Evolutionary conservation across 53 echinoderm and acorn worm species (phyloP).

Genomic region (Zoroaster sp.): DNA sequence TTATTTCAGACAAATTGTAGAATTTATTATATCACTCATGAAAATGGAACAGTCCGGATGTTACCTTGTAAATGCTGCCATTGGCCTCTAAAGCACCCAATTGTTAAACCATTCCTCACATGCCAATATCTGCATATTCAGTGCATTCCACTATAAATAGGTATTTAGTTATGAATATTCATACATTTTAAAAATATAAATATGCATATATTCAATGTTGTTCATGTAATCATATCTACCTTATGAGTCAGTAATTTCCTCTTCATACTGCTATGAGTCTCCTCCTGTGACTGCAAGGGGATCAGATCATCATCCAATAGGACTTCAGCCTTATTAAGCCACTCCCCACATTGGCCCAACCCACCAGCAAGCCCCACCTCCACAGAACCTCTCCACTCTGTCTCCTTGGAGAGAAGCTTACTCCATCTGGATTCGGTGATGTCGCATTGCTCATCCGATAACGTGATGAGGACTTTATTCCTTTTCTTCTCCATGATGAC

Average conservation of each 20-base stretch:
- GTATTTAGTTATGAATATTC: too few species aligned
- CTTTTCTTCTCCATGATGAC: constrained; percentile 78
- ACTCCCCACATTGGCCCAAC: constrained; percentile 72
- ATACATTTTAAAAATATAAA: background rate
- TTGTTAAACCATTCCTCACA: too few species aligned
- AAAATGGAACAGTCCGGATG: too few species aligned
- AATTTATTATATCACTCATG: too few species aligned
- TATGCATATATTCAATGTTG: background rate
- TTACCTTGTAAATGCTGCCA: too few species aligned
- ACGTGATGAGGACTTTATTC: constrained; percentile 74
- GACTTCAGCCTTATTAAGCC: constrained; percentile 90
- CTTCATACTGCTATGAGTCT: constrained; percentile 88
- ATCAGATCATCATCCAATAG: constrained; percentile 63
- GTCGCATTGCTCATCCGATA: constrained; percentile 78
- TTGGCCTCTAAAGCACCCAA: too few species aligned
- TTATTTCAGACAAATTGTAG: too few species aligned
- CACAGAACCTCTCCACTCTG: constrained; percentile 79
- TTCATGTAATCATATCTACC: constrained; percentile 54
- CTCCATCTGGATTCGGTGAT: constrained; percentile 74
- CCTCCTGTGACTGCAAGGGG: constrained; percentile 82
- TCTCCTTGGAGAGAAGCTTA: constrained; percentile 67
- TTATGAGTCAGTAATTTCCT: constrained; percentile 75
- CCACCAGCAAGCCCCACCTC: constrained; percentile 79
- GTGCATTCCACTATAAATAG: too few species aligned
- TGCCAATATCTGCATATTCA: too few species aligned